Evolutionary conservation across 2,113 vertebrate species (phyloP), one percentile per base, ranked within the genome.

Genomic region (Stomatorhinus ivindoensis): DNA sequence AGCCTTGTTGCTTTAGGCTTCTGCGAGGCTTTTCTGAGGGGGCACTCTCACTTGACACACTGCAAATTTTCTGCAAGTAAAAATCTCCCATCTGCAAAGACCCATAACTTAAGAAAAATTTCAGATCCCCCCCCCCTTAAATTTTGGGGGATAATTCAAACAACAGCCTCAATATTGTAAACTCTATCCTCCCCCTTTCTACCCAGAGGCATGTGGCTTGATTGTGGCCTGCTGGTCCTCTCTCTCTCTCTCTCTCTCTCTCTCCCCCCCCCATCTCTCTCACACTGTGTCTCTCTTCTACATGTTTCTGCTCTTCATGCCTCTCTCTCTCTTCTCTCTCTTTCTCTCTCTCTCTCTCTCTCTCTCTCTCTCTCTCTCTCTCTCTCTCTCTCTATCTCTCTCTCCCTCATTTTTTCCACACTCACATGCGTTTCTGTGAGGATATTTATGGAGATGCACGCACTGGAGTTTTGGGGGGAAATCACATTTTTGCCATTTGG

Each of bases 1-100:
- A n/a, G 83, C 55, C 61, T 69, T 87, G 89, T 87, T 86, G 83
- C 69, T 87, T 76, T 87, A 89, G 84, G 89, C 84, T 89, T 86
- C 82, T 73, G 89, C 39, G 27, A 31, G 80, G 82, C 24, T 39
- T 55, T 89, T 89, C 15, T 55, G 17, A 31, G 44, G 46, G 84
- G 84, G 84, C 82, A 89, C 58, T 61, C 84, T 46, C 84, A 58
- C 44, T 51, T 53, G 58, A 86, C 61, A 83, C 84, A 87, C 83
- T 73, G 84, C 89, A 65, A 89, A 89, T 89, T 86, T 61, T 65
- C 15, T 89, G 53, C 85, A 73, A 31, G 44, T 84, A 86, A 86
- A 87, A 65, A 55, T 86, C 88, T 47, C 42, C 88, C 9, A 50
- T 82, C 88, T 47, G 80, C 80, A 85, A 84, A 89, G 39, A 85